These are phyloP conservation scores for Muntiacus reevesi DNA, from an alignment of 2,113 vertebrate species.

Conservation along the genomic window DNA sequence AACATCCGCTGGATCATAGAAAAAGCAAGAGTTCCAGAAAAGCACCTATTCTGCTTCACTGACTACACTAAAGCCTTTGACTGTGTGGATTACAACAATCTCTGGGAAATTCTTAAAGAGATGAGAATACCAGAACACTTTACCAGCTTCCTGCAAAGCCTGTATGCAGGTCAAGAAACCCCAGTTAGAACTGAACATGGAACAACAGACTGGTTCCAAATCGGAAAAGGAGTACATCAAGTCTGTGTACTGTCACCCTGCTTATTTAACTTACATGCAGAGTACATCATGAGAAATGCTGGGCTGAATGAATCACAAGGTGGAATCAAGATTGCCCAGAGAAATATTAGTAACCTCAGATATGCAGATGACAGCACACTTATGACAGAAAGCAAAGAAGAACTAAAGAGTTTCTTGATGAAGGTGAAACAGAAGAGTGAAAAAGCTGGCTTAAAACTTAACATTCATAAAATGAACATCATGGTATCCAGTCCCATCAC, in stretches of 20 bases:
- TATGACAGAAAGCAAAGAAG: background rate
- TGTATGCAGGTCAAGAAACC: background rate
- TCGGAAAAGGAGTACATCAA: background rate
- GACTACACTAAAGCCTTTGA: background rate
- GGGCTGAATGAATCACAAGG: background rate
- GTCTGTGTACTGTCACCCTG: background rate
- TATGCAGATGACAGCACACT: background rate
- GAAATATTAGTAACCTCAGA: background rate
- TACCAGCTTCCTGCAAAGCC: background rate
- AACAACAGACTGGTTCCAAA: background rate
- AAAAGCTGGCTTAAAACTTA: background rate
- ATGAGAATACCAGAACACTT: background rate
- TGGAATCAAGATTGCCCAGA: background rate
- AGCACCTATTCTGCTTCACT: background rate
- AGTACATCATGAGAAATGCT: background rate
- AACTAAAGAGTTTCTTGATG: background rate
- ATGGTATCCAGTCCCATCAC: background rate
- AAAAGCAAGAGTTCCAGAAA: background rate
- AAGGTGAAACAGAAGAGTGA: background rate
- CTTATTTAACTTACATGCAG: background rate
- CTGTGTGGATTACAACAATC: background rate
- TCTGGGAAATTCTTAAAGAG: background rate
- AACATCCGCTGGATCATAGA: background rate
- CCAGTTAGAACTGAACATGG: background rate
- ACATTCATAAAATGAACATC: background rate